A percentile compares a stretch with the other conserved stretches of the same genome.
Conservation (phyloP, 2,797 vertebrate species). For the Nyctalus aviator region DNA sequence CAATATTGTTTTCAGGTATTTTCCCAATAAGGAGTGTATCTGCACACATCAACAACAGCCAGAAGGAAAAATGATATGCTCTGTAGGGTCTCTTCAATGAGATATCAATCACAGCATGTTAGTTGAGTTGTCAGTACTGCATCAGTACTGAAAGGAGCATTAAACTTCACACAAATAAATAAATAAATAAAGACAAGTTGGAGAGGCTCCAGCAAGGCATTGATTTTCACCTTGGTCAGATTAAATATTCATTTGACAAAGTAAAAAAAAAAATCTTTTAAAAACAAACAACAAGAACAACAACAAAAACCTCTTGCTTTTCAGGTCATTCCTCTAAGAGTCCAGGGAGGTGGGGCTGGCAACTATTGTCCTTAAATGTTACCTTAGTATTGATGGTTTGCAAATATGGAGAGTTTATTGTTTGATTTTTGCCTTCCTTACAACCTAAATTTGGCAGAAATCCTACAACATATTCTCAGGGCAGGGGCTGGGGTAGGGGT, state of each 20-base stretch:
- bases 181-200: slow-evolving; percentile 76
- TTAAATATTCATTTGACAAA: slow-evolving; percentile 79
- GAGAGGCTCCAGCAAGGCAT: slow-evolving; percentile 49
- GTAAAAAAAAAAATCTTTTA: slow-evolving; percentile 48
- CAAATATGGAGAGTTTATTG: slow-evolving; percentile 72
- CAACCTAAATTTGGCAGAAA: slow-evolving; percentile 77
- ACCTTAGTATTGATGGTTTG: slow-evolving; percentile 5
- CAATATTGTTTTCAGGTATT: not conserved
- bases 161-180: slow-evolving; percentile 68
- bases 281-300: not conserved
- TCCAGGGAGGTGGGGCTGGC: not conserved
- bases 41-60: not conserved
- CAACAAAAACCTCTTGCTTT: not conserved
- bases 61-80: slow-evolving; percentile 30
- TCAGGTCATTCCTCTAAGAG: slow-evolving; percentile 22
- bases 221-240: slow-evolving; percentile 68
- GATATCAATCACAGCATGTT: slow-evolving; percentile 66
- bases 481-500: too few species aligned
- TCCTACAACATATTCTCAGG: slow-evolving; percentile 67
- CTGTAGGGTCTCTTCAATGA: not conserved
- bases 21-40: not conserved
- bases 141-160: slow-evolving; percentile 76
- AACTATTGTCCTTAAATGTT: slow-evolving; percentile 45
- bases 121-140: not conserved
- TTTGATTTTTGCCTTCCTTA: slow-evolving; percentile 73